A percentile compares a stretch with the other conserved stretches of the same genome.
These are phyloP conservation scores for Scolopax mira DNA, from an alignment of 2,113 vertebrate genomes.

Conservation along the genomic window DNA sequence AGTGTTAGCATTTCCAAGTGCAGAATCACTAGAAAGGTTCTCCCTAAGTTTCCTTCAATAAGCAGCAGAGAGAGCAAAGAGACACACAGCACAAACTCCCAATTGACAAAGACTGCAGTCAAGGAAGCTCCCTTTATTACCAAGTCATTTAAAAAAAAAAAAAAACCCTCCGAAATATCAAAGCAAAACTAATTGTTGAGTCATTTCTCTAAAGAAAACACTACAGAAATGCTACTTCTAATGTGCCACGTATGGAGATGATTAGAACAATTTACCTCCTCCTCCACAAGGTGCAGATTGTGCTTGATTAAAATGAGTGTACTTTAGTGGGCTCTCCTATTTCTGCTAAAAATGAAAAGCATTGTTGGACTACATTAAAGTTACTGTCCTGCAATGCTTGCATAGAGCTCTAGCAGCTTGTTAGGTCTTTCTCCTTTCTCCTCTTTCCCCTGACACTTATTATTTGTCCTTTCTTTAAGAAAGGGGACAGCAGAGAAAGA, in stretches of 20 bases:
- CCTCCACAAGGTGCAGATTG: not conserved
- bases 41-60: not conserved
- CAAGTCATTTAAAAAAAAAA: not conserved
- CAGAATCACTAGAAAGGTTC: not conserved
- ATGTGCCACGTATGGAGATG: not conserved
- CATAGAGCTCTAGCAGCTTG: not conserved
- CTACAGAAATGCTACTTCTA: not conserved
- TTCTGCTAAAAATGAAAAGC: not conserved
- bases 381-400: not conserved
- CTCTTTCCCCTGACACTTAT: not conserved
- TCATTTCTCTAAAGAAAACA: not conserved
- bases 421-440: not conserved
- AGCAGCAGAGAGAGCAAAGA: not conserved
- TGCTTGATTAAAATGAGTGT: not conserved
- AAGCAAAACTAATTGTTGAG: not conserved
- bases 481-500: not conserved
- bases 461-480: not conserved
- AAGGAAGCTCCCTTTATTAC: not conserved
- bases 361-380: not conserved
- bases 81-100: not conserved
- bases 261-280: not conserved
- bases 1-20: not conserved
- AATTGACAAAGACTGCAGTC: not conserved
- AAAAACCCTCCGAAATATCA: not conserved
- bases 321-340: not conserved